These are phyloP conservation scores for Piezodorus guildinii DNA, from an alignment of 1,140 invertebrate genomes.

Conservation along the genomic window DNA sequence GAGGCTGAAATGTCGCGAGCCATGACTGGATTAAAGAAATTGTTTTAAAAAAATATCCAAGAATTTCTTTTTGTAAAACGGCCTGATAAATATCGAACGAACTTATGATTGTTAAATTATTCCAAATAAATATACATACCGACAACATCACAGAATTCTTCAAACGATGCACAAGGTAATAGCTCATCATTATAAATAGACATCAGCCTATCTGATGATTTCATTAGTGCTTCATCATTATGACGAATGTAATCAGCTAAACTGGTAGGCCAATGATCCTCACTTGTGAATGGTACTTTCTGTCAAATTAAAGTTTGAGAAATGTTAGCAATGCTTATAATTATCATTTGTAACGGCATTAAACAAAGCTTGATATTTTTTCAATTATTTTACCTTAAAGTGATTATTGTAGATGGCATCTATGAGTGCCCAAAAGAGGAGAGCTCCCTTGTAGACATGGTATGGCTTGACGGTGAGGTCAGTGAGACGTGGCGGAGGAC, in stretches of 20 bases:
- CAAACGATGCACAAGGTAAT: slow-evolving; percentile 76
- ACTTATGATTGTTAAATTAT: too few relatives aligned
- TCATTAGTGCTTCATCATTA: slow-evolving; percentile 81
- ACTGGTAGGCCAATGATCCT: slow-evolving; percentile 74
- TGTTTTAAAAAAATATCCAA: too few relatives aligned
- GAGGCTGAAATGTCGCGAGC: too few relatives aligned
- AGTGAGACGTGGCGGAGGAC: slow-evolving; percentile 30
- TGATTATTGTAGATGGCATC: slow-evolving; percentile 63
- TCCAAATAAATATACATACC: slow-evolving; percentile 36
- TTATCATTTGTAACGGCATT: not conserved
- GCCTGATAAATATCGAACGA: too few relatives aligned
- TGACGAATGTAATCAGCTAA: slow-evolving; percentile 87
- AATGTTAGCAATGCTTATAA: too few relatives aligned
- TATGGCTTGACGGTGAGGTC: slow-evolving; percentile 50
- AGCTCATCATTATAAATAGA: slow-evolving; percentile 76
- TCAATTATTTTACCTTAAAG: slow-evolving; percentile 51
- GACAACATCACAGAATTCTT: slow-evolving; percentile 82
- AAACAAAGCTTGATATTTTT: not conserved
- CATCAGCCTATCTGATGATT: slow-evolving; percentile 74
- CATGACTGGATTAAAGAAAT: too few relatives aligned
- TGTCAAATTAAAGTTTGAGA: slow-evolving; percentile 35
- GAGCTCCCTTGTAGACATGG: slow-evolving; percentile 68
- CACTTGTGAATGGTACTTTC: slow-evolving; percentile 58
- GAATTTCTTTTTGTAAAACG: too few relatives aligned
- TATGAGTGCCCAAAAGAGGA: slow-evolving; percentile 73